Evolutionary conservation across 2,888 invertebrate species (phyloP), one percentile per base, ranked within the genome.

Genomic region (Hirtodrosophila duncani): DNA sequence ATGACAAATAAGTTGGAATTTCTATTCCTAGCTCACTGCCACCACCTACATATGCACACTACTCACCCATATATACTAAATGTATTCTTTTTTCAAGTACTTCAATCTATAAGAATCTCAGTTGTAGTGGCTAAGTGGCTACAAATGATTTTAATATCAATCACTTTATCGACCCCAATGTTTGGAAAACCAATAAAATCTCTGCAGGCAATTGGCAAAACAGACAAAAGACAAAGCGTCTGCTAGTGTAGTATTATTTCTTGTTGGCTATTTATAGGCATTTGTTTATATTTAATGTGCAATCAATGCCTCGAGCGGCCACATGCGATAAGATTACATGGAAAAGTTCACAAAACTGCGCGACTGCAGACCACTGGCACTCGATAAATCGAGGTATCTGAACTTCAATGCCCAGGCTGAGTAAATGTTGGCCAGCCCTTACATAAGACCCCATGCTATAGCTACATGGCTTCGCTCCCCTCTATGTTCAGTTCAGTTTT

Each of bases 201-300:
- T 31, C 24, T 43, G 21, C 20, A 39, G 10, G 17, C 39, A 14
- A 24, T 33, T 31, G 31, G 26, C 10, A 30, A 4, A 21, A 20
- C 26, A 29, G 24, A 30, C 30, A 9, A 18, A 56, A 63, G 60
- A 44, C 59, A 62, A 37, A 16, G 13, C 34, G 57, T 60, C 46
- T 62, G 11, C 43, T 29, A 38, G 33, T 59, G 21, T 24, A 3
- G 4, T 5, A 30, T 30, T 34, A 21, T 16, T 34, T 8, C 11
- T 41, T 30, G 20, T 9, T n/a, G 24, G 10, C 66, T 78, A 72
- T 75, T 72, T 75, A 55, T 78, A 74, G 63, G 14, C 21, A 10
- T 51, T 57, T 78, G 56, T 74, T 60, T 72, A 72, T 72, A 63
- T 78, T 52, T 74, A 72, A 79, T 63, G 41, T 42, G 50, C 61